A percentile compares a stretch with the other conserved stretches of the same genome.
Conservation (phyloP, 1,140 invertebrate genomes). For the Drosophila azteca region DNA sequence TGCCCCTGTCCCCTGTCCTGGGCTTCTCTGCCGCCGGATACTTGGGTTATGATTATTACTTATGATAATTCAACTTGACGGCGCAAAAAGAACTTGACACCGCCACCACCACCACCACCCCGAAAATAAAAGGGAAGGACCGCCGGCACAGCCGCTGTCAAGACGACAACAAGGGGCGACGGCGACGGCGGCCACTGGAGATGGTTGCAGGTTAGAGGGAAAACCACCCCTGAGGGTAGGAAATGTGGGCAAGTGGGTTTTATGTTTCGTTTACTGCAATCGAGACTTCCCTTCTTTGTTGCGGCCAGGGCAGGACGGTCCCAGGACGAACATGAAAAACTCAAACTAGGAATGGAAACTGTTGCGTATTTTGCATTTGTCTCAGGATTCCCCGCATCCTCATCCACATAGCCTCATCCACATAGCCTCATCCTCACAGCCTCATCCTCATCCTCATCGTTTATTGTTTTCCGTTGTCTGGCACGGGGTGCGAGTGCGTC, state of each 20-base stretch:
- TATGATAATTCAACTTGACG: constrained; percentile 77
- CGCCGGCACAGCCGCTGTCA: constrained; percentile 21
- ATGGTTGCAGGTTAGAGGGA: constrained; percentile 7
- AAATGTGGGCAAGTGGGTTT: constrained; percentile 58
- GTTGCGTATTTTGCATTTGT: constrained; percentile 78
- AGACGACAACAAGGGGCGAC: constrained; percentile 35
- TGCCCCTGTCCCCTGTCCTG: constrained; percentile 42
- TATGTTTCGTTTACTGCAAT: constrained; percentile 62
- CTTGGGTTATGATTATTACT: constrained; percentile 77
- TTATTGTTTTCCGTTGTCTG: constrained; percentile 54
- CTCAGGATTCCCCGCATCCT: constrained; percentile 13
- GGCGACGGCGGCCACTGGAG: background rate
- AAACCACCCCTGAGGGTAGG: constrained; percentile 51
- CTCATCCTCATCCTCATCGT: constrained; percentile 39
- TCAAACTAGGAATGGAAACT: constrained; percentile 56
- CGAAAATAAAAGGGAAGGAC: constrained; percentile 19
- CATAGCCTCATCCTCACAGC: constrained; percentile 36
- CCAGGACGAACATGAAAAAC: constrained; percentile 71
- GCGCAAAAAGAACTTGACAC: constrained; percentile 77
- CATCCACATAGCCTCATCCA: constrained; percentile 33
- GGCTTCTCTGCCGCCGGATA: constrained; percentile 18
- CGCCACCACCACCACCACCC: constrained; percentile 38
- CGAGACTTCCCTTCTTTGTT: constrained; percentile 52
- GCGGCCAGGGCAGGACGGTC: constrained; percentile 25
- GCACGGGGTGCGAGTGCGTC: constrained; percentile 70